Conservation (phyloP, 2,113 vertebrate genomes). For the Pelmatolapia mariae region DNA sequence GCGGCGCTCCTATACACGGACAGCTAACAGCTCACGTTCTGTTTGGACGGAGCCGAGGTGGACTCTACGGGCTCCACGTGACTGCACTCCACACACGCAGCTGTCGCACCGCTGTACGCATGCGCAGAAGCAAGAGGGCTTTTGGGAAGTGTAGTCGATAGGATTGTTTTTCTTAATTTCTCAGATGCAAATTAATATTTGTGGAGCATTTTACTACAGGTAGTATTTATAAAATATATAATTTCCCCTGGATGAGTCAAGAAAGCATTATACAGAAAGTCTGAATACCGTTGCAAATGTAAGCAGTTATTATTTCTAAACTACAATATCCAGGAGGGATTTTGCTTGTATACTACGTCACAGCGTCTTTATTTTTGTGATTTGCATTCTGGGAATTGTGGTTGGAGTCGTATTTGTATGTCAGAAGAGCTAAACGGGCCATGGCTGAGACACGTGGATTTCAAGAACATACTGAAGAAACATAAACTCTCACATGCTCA, state of each 20-base stretch:
- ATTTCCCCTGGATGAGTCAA: accelerated
- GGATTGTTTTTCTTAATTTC: neutral
- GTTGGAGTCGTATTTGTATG: constrained; percentile 18
- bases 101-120: neutral
- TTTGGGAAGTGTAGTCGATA: constrained; percentile 53
- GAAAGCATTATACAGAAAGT: accelerated
- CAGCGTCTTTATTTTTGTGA: neutral
- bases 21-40: constrained; percentile 50
- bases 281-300: neutral
- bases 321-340: constrained; percentile 45
- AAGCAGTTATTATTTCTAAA: neutral
- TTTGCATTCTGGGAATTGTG: constrained; percentile 31
- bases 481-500: neutral
- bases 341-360: neutral
- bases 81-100: constrained; percentile 59
- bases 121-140: neutral
- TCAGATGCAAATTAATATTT: neutral
- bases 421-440: constrained; percentile 10
- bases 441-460: constrained; percentile 60
- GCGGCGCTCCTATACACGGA: constrained; percentile 41
- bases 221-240: neutral
- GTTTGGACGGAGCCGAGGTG: constrained; percentile 54
- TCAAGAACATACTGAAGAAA: neutral
- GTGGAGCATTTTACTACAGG: neutral
- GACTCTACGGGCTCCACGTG: constrained; percentile 67